Conservation (phyloP, 1,140 invertebrate species). For the Psix sp. region DNA sequence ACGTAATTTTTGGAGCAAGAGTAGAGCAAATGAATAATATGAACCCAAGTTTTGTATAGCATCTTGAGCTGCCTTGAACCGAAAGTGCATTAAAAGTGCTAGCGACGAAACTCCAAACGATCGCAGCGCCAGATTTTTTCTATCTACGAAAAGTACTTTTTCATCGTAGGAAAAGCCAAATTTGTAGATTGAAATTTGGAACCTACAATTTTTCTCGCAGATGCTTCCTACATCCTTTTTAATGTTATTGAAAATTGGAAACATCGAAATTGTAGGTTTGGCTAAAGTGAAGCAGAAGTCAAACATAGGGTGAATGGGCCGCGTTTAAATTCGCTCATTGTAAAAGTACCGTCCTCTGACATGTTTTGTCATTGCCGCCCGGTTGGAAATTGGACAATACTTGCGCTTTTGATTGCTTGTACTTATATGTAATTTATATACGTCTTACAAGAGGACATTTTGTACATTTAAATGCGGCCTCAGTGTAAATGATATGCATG, state of each 20-base stretch:
- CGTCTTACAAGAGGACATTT: slow-evolving; percentile 16
- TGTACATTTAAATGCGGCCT: slow-evolving; percentile 55
- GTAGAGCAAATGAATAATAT: slow-evolving; percentile 12
- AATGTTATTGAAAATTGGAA: background rate
- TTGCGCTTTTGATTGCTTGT: slow-evolving; percentile 44
- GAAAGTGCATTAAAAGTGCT: slow-evolving; percentile 75
- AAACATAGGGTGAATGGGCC: slow-evolving; percentile 17
- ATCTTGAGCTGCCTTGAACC: slow-evolving; percentile 77
- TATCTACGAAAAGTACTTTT: slow-evolving; percentile 68
- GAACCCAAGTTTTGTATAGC: slow-evolving; percentile 70
- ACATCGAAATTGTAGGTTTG: slow-evolving; percentile 35
- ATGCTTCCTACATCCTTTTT: background rate
- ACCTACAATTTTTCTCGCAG: slow-evolving; percentile 41
- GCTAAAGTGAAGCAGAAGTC: background rate
- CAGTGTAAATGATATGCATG: slow-evolving; percentile 28
- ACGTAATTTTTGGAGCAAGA: no score
- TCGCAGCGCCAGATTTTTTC: slow-evolving; percentile 65
- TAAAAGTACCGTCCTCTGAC: slow-evolving; percentile 50
- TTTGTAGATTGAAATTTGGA: slow-evolving; percentile 27
- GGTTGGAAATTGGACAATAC: slow-evolving; percentile 62
- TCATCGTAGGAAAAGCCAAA: slow-evolving; percentile 56
- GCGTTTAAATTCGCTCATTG: slow-evolving; percentile 46
- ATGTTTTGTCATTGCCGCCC: slow-evolving; percentile 50
- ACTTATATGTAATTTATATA: slow-evolving; percentile 37
- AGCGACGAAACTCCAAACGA: slow-evolving; percentile 59